Evolutionary conservation across 1,140 invertebrate genomes (phyloP).

Genomic region (Platorchestia sp.): DNA sequence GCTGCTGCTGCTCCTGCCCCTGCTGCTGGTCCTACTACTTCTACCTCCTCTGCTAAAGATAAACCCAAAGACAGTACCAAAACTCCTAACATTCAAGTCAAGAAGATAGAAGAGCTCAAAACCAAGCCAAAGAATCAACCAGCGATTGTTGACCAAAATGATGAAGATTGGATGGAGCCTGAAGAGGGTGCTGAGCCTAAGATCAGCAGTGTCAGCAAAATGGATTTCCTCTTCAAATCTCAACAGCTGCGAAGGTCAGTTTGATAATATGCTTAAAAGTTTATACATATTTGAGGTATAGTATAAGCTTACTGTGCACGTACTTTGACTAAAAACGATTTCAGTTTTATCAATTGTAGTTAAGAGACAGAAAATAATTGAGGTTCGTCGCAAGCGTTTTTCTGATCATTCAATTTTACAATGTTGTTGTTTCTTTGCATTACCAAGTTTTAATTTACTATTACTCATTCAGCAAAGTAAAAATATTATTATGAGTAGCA

Average conservation of each 20-base stretch:
- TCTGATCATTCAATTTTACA: too few species aligned
- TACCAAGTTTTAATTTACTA: too few species aligned
- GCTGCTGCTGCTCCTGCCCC: background rate
- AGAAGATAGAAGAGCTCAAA: background rate
- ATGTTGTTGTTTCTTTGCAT: too few species aligned
- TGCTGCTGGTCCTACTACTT: background rate
- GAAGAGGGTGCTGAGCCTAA: conserved; percentile 31
- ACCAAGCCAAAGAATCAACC: background rate
- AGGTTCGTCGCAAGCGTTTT: too few species aligned
- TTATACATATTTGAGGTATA: background rate
- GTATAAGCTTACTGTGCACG: background rate
- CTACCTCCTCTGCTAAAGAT: background rate
- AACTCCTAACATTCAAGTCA: conserved; percentile 7
- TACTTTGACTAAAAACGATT: too few species aligned
- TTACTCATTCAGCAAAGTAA: too few species aligned
- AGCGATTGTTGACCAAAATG: background rate
- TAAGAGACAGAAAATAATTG: too few species aligned
- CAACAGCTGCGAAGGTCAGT: conserved; percentile 24
- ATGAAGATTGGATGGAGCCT: conserved; percentile 39
- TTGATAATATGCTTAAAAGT: background rate
- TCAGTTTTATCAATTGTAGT: too few species aligned
- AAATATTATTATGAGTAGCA: too few species aligned
- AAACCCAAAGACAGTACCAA: background rate
- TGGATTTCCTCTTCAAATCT: conserved; percentile 43
- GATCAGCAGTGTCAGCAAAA: background rate